These are phyloP conservation scores for Heliconius erato DNA, from an alignment of 2,888 invertebrate genomes.

Conservation along the genomic window DNA sequence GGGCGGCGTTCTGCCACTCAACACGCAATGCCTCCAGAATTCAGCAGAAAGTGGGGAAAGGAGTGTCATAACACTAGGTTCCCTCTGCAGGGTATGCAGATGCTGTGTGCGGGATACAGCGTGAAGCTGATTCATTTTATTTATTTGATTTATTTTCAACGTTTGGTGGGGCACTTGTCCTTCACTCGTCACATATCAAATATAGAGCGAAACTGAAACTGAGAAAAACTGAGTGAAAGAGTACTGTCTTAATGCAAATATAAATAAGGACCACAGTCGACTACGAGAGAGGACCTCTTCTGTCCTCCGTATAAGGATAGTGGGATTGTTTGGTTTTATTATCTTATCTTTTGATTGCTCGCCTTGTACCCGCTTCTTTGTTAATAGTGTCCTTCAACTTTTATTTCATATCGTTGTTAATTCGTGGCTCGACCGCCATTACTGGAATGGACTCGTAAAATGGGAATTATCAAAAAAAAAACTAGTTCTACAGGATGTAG, in stretches of 20 bases:
- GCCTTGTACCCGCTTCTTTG: conserved; percentile 44
- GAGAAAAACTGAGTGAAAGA: conserved; percentile 4
- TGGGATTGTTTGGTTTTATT: conserved; percentile 42
- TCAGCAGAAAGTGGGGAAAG: too few relatives aligned
- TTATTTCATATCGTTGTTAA: conserved; percentile 38
- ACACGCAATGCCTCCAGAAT: too few relatives aligned
- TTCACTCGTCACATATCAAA: conserved; percentile 36
- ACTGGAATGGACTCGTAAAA: conserved; percentile 31
- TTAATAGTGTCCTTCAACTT: conserved; percentile 45
- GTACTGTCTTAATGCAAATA: background rate
- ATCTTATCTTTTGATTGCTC: conserved; percentile 45
- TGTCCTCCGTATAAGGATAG: conserved; percentile 14
- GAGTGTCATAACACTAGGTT: too few relatives aligned
- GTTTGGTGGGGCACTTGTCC: conserved; percentile 31
- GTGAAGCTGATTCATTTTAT: too few relatives aligned
- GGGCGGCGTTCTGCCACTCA: too few relatives aligned
- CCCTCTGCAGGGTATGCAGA: too few relatives aligned
- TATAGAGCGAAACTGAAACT: conserved; percentile 32
- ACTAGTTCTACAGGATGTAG: conserved; percentile 42
- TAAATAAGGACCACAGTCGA: conserved; percentile 24
- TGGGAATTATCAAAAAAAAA: conserved; percentile 27
- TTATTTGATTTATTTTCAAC: too few relatives aligned
- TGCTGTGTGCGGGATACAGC: too few relatives aligned
- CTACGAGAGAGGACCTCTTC: background rate
- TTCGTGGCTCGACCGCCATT: conserved; percentile 35